Conservation (phyloP, 2,797 vertebrate genomes). For the Hydrolagus colliei region DNA sequence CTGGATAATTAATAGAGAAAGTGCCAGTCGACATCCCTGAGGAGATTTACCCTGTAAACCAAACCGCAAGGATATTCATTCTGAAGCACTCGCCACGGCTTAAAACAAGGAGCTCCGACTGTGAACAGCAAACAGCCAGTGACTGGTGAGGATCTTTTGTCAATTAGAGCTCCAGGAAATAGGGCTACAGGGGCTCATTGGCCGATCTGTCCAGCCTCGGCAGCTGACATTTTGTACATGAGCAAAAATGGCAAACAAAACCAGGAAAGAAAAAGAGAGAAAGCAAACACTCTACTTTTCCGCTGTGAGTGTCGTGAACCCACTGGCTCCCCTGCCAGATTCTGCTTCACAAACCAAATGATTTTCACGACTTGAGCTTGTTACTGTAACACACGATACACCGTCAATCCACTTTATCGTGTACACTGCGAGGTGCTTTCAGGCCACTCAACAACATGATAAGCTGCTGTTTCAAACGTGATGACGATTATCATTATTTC, state of each 20-base stretch:
- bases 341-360: too few species aligned
- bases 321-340: too few species aligned
- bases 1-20: constrained; percentile 27
- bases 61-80: neutral
- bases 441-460: too few species aligned
- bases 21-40: constrained; percentile 1
- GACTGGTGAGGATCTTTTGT: constrained; percentile 11
- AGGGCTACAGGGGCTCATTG: neutral
- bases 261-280: neutral
- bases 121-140: neutral
- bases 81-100: neutral
- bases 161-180: constrained; percentile 20
- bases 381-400: too few species aligned
- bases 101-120: neutral
- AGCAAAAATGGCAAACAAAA: neutral
- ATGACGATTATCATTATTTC: too few species aligned
- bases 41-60: constrained; percentile 15
- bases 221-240: neutral
- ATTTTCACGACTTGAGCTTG: too few species aligned
- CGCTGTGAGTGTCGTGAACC: too few species aligned
- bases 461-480: too few species aligned
- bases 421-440: too few species aligned
- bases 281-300: neutral
- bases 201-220: neutral
- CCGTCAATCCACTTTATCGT: too few species aligned